Conservation (phyloP, 2,797 vertebrate genomes). For the Apogon talboti region DNA sequence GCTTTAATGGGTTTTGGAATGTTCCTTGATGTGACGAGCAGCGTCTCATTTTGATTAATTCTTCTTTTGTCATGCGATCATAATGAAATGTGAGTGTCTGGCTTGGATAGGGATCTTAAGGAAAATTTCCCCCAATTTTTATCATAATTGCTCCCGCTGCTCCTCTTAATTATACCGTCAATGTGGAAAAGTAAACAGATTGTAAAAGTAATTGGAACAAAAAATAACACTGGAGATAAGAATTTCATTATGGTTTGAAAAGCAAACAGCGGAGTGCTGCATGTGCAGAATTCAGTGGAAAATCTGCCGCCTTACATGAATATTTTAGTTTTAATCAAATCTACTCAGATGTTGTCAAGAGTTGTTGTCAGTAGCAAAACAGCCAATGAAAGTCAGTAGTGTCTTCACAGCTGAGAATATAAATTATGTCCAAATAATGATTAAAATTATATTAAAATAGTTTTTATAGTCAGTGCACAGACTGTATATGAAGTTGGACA, state of each 20-base stretch:
- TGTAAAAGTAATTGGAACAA: slow-evolving; percentile 31
- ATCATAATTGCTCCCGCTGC: slow-evolving; percentile 28
- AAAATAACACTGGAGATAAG: slow-evolving; percentile 21
- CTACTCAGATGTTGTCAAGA: too few relatives aligned
- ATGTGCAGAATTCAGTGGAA: background rate
- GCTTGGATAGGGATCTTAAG: slow-evolving; percentile 54
- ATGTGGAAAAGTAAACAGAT: slow-evolving; percentile 36
- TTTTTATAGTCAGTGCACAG: too few relatives aligned
- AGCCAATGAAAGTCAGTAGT: too few relatives aligned
- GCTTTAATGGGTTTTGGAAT: slow-evolving; percentile 43
- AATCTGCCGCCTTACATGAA: background rate
- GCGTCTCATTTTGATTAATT: slow-evolving; percentile 45
- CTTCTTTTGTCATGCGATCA: slow-evolving; percentile 52
- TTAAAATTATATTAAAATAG: too few relatives aligned
- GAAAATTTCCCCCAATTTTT: slow-evolving; percentile 46
- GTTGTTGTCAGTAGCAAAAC: too few relatives aligned
- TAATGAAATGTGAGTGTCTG: slow-evolving; percentile 45
- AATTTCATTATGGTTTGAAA: slow-evolving; percentile 20
- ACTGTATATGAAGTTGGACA: too few relatives aligned
- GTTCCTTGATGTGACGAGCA: slow-evolving; percentile 34
- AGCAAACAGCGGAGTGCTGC: slow-evolving; percentile 15
- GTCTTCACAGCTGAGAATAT: too few relatives aligned
- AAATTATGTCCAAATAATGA: too few relatives aligned
- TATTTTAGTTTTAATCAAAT: background rate
- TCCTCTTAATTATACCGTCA: slow-evolving; percentile 37